Percentiles rank a stretch among this genome's conserved stretches.
phyloP scores from a whole-genome alignment of 2,113 vertebrate species.

The Recurvirostra avosetta region DNA sequence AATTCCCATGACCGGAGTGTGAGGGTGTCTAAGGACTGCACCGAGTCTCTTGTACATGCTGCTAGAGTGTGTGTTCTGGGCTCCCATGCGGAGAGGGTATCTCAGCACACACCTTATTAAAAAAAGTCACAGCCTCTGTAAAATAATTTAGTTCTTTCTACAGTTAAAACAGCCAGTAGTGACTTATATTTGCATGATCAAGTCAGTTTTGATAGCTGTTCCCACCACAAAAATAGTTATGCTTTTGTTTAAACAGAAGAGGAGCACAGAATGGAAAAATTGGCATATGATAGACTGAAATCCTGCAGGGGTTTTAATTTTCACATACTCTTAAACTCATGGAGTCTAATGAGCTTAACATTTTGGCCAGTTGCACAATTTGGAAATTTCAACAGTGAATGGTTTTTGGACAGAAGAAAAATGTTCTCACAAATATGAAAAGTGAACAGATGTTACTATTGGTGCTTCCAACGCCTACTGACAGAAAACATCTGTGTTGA shows the following conservation, averaged over 20 bases:
- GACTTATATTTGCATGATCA: neutral
- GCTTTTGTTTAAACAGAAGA: constrained; percentile 21
- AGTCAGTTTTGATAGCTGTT: constrained; percentile 28
- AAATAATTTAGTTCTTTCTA: neutral
- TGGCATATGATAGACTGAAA: neutral
- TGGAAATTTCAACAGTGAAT: constrained; percentile 60
- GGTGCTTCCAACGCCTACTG: constrained; percentile 72
- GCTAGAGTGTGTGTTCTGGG: neutral
- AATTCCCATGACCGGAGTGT: neutral
- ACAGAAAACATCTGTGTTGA: constrained; percentile 78
- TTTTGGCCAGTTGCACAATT: constrained; percentile 32
- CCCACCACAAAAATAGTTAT: neutral
- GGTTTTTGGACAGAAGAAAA: constrained; percentile 49
- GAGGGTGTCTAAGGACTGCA: neutral
- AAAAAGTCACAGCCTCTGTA: neutral
- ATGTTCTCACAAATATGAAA: constrained; percentile 71
- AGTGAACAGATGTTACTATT: constrained; percentile 71
- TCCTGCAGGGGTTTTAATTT: constrained; percentile 38
- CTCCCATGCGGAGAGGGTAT: neutral
- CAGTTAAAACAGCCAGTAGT: neutral
- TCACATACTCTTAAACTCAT: constrained; percentile 4
- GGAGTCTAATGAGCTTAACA: constrained; percentile 18
- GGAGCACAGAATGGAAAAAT: neutral
- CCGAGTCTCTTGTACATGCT: neutral
- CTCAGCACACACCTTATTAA: neutral